phyloP scores from a whole-genome alignment of 2,888 invertebrate genomes.

The Heteromyza rotundicornis region DNA sequence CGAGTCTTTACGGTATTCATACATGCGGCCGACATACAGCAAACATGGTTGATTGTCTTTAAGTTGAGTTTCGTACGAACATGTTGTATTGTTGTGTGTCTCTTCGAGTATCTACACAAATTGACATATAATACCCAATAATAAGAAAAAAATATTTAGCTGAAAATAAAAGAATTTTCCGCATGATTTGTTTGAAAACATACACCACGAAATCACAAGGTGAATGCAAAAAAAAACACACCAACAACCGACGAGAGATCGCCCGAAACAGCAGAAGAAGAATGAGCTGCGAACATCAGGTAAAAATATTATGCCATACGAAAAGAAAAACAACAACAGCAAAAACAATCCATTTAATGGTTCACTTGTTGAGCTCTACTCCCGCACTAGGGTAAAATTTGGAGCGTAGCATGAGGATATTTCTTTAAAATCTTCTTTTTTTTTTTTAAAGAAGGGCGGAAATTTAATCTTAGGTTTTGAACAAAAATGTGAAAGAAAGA shows the following conservation, averaged over 20 bases:
- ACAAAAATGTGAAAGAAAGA: too few species aligned
- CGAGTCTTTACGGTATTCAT: too few species aligned
- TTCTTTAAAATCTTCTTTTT: too few species aligned
- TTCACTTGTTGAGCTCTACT: slow-evolving; percentile 23
- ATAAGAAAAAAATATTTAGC: slow-evolving; percentile 45
- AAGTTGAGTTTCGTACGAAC: too few species aligned
- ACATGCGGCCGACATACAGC: too few species aligned
- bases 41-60: too few species aligned
- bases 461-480: slow-evolving; percentile 51
- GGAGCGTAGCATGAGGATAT: slow-evolving; percentile 23
- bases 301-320: slow-evolving; percentile 5
- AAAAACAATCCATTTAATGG: slow-evolving; percentile 13
- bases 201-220: neutral
- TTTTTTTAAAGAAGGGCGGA: slow-evolving; percentile 49
- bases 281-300: slow-evolving; percentile 6
- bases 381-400: slow-evolving; percentile 36
- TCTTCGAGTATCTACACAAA: neutral
- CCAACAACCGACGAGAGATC: neutral
- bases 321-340: slow-evolving; percentile 1
- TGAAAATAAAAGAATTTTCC: slow-evolving; percentile 58
- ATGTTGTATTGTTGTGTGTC: neutral
- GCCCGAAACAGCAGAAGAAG: neutral
- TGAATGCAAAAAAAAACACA: neutral
- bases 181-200: slow-evolving; percentile 46
- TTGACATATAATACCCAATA: slow-evolving; percentile 37